Evolutionary conservation across 2,888 invertebrate species (phyloP), one percentile per base, ranked within the genome.

Genomic region (Drosophila subsilvestris): DNA sequence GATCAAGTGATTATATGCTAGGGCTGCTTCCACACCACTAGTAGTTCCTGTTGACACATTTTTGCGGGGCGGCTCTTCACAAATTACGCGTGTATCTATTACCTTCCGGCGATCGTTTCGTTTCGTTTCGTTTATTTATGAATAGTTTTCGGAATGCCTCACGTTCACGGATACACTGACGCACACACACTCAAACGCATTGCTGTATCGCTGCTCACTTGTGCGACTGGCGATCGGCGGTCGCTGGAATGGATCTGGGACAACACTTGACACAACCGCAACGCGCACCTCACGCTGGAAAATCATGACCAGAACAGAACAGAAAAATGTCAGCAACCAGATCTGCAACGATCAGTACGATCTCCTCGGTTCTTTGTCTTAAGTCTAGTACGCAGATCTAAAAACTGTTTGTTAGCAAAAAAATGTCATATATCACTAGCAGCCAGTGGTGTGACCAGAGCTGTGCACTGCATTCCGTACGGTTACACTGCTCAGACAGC

Each of bases 61-160:
- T 65, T 18, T 9, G 29, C 53, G 37, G 17, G 18, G 51, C 32
- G 53, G 44, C 43, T 42, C 25, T 43, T 43, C n/a, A 44, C 29
- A 20, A n/a, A 37, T 37, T 22, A 37, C 51, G 22, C 37, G 20
- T 32, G 18, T 42, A 22, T 32, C 22, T 42, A 53, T 20, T 17
- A 62, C 37, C 45, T 53, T 37, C 4, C 27, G 27, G 37, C 9
- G 59, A 20, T 18, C 43, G 25, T 14, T 53, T 54, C 29, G 20
- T 48, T 68, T 44, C 20, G 42, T 53, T 53, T 53, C 42, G 61
- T 55, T 69, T 54, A 44, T 61, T 68, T 29, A 55, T 69, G 69
- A 69, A 50, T 69, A 61, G 69, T 61, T 69, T 68, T 43, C 17
- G 18, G 37, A 44, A 22, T 49, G n/a, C 48, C 37, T 69, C 37